Conservation (phyloP, 2,113 vertebrate genomes). For the Nansenia antarctica region DNA sequence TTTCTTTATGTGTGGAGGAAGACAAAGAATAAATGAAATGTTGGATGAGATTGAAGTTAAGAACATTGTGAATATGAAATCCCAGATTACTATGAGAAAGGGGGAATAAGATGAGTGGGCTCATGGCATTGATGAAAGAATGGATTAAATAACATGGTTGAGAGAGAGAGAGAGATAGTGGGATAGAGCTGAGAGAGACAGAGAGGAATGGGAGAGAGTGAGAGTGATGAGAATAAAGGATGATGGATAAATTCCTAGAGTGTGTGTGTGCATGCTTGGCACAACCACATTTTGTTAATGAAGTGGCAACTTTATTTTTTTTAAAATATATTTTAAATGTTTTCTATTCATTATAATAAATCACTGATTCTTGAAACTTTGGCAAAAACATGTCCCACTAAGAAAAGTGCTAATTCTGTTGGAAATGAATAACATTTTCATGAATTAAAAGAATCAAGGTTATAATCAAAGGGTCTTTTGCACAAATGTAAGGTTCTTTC, state of each 20-base stretch:
- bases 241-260: not conserved
- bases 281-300: no score
- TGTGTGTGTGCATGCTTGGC: no score
- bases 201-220: slow-evolving; percentile 1
- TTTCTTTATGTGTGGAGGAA: slow-evolving; percentile 16
- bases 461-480: no score
- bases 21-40: slow-evolving; percentile 1
- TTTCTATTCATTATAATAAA: no score
- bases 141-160: slow-evolving; percentile 21
- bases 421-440: no score
- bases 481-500: no score
- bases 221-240: slow-evolving; percentile 19
- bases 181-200: slow-evolving; percentile 7
- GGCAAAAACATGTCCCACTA: no score
- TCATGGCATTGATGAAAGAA: slow-evolving; percentile 34
- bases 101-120: slow-evolving; percentile 26
- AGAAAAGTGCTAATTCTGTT: no score
- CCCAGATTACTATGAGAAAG: slow-evolving; percentile 40
- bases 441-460: no score
- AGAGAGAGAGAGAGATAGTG: slow-evolving; percentile 5
- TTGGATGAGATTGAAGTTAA: slow-evolving; percentile 21
- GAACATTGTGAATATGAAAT: slow-evolving; percentile 35
- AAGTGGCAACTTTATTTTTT: no score
- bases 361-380: no score
- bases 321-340: no score